Evolutionary conservation across 1,140 invertebrate genomes (phyloP).

Genomic region (Zaprionus africanus): DNA sequence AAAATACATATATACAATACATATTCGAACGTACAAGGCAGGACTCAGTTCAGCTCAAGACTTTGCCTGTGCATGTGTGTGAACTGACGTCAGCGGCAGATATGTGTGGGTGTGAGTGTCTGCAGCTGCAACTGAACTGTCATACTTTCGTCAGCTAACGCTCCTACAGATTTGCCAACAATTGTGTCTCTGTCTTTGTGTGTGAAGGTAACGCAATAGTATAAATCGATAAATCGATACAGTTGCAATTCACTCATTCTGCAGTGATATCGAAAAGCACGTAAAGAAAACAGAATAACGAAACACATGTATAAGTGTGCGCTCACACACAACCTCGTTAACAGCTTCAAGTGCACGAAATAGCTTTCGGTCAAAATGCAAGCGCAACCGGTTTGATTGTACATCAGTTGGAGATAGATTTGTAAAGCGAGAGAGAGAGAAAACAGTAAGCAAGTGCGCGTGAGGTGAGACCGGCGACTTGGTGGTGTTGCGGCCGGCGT

Average conservation of each 20-base stretch:
- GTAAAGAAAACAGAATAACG: neutral
- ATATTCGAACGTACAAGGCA: conserved; percentile 1
- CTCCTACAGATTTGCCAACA: conserved; percentile 16
- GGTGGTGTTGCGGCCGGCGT: conserved; percentile 11
- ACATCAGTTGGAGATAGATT: neutral
- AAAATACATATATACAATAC: neutral
- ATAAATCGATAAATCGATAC: conserved; percentile 1
- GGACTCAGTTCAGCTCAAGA: conserved; percentile 15
- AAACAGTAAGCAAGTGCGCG: neutral
- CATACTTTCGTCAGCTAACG: conserved; percentile 38
- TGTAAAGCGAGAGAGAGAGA: neutral
- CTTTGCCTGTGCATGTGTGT: neutral
- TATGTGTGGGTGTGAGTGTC: conserved; percentile 26
- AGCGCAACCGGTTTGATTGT: conserved; percentile 25
- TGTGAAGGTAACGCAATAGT: neutral
- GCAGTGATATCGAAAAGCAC: neutral
- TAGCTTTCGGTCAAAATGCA: neutral
- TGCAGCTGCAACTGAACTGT: conserved; percentile 7
- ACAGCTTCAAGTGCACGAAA: conserved; percentile 3
- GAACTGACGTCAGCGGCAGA: conserved; percentile 16
- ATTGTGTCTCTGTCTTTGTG: neutral
- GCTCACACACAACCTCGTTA: neutral
- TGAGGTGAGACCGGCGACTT: conserved; percentile 36
- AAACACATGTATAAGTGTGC: neutral
- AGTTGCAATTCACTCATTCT: neutral